phyloP scores from a whole-genome alignment of 2,888 invertebrate genomes.

The Marasmarcha lunaedactyla region DNA sequence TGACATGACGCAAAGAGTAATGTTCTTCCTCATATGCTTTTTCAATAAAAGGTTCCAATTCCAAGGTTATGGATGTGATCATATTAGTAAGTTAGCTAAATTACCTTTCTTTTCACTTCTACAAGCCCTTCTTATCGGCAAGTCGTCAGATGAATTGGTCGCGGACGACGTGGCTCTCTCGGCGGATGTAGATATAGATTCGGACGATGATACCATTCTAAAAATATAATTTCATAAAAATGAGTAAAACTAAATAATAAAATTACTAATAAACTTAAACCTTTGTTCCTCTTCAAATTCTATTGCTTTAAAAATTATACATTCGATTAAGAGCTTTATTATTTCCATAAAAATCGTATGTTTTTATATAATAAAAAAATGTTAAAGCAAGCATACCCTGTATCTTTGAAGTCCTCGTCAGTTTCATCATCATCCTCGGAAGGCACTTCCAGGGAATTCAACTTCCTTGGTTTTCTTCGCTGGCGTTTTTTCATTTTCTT shows the following conservation, averaged over 20 bases:
- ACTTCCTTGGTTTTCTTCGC: conserved; percentile 77
- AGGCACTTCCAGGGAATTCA: conserved; percentile 84
- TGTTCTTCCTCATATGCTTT: no score
- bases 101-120: conserved; percentile 40
- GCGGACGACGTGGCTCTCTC: conserved; percentile 37
- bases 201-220: conserved; percentile 51
- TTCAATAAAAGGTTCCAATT: no score
- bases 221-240: conserved; percentile 4
- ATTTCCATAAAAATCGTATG: no score
- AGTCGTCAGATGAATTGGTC: conserved; percentile 44
- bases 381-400: conserved; percentile 57
- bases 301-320: no score
- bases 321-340: no score
- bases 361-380: no score
- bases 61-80: no score
- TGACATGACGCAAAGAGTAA: no score
- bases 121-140: conserved; percentile 45
- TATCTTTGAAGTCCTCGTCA: conserved; percentile 93
- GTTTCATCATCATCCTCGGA: conserved; percentile 86
- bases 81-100: no score
- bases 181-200: conserved; percentile 56
- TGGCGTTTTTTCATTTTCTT: conserved; percentile 42
- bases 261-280: no score
- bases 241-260: not conserved
- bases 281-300: no score